Evolutionary conservation across 2,797 vertebrate species (phyloP).

Genomic region (Nyctibius grandis): DNA sequence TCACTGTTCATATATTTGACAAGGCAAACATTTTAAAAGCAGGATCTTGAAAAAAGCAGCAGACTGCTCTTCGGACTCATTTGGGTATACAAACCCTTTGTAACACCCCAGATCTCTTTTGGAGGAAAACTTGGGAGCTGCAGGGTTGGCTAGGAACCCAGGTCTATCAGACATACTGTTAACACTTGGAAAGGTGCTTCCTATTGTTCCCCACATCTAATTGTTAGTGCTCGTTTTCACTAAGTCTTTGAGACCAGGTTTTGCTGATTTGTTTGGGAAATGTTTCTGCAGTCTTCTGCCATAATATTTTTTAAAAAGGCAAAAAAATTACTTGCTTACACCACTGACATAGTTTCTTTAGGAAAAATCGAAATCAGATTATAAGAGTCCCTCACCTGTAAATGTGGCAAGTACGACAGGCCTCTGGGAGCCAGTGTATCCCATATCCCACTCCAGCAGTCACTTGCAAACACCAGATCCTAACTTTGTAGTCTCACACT

Average conservation of each 20-base stretch:
- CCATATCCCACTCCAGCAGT: not conserved
- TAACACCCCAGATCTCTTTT: not conserved
- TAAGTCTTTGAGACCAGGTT: not conserved
- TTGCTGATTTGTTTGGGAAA: not conserved
- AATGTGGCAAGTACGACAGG: not conserved
- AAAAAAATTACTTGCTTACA: not conserved
- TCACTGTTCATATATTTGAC: not conserved
- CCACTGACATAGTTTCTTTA: not conserved
- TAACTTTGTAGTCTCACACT: not conserved
- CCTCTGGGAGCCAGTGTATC: not conserved
- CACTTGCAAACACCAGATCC: not conserved
- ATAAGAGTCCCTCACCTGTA: not conserved
- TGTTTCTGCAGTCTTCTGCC: not conserved
- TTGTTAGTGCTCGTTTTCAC: not conserved
- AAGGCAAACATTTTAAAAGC: not conserved
- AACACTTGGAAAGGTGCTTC: not conserved
- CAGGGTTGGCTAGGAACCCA: not conserved
- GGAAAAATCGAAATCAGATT: not conserved
- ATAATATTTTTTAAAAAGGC: not conserved
- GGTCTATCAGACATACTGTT: not conserved
- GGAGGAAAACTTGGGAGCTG: not conserved
- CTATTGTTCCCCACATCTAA: not conserved
- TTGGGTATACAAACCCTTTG: not conserved
- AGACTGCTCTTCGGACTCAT: not conserved
- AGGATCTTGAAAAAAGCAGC: not conserved